These are phyloP conservation scores for Bubo scandiacus DNA, from an alignment of 2,113 vertebrate genomes.

Conservation along the genomic window DNA sequence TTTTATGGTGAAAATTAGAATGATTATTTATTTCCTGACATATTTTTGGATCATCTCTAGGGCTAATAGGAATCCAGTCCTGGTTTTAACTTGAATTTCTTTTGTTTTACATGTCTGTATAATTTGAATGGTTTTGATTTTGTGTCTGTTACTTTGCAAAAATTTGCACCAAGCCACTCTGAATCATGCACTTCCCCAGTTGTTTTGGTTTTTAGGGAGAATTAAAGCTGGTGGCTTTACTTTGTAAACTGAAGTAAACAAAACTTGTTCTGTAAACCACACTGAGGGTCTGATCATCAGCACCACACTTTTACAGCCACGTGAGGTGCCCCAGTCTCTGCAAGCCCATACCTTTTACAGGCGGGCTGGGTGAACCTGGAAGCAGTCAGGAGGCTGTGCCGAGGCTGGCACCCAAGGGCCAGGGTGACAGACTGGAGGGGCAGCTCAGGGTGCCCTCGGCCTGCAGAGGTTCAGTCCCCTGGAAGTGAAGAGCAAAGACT, in stretches of 20 bases:
- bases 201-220: neutral
- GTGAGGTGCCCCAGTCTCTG: neutral
- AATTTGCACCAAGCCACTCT: slow-evolving; percentile 52
- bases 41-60: neutral
- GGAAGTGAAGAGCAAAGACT: neutral
- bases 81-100: slow-evolving; percentile 73
- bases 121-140: neutral
- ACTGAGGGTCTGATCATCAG: rapidly evolving
- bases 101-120: neutral
- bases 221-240: slow-evolving; percentile 23
- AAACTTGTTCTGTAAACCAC: neutral
- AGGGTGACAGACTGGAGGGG: neutral
- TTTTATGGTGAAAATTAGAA: neutral
- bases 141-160: slow-evolving; percentile 34
- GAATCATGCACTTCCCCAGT: neutral
- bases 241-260: slow-evolving; percentile 2
- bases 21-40: slow-evolving; percentile 8
- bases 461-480: neutral
- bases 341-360: neutral
- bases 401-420: neutral
- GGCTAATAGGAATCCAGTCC: slow-evolving; percentile 18
- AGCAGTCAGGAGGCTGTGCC: neutral
- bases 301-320: neutral
- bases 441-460: neutral
- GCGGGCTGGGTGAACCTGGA: neutral